Conservation (phyloP, 1,140 invertebrate species). For the Drosophila bocki region DNA sequence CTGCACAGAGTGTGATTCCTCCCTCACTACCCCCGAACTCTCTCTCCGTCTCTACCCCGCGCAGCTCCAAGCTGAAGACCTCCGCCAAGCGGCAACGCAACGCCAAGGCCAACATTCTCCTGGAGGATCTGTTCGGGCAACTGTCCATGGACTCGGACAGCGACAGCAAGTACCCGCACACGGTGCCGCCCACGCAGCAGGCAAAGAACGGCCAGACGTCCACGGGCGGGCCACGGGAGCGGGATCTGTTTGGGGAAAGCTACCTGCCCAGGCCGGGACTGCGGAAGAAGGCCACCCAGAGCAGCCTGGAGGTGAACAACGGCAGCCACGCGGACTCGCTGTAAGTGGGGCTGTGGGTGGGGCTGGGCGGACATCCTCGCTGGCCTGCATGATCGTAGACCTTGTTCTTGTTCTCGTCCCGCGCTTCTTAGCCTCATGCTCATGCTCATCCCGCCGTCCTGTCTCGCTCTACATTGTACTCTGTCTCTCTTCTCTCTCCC, state of each 20-base stretch:
- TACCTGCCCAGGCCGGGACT: constrained; percentile 46
- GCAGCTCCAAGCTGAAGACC: constrained; percentile 81
- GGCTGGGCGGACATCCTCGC: constrained; percentile 10
- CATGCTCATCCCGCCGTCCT: constrained; percentile 55
- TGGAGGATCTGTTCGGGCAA: constrained; percentile 84
- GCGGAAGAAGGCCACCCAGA: constrained; percentile 53
- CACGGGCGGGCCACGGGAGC: constrained; percentile 51
- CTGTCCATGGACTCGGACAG: constrained; percentile 80
- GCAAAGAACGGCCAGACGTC: constrained; percentile 59
- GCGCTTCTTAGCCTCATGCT: constrained; percentile 41
- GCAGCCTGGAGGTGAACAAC: constrained; percentile 75
- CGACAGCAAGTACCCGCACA: constrained; percentile 81
- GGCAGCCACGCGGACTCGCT: constrained; percentile 78
- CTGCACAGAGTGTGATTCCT: constrained; percentile 14
- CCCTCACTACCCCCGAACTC: constrained; percentile 18
- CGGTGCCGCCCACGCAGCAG: constrained; percentile 76
- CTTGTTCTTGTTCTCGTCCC: constrained; percentile 25
- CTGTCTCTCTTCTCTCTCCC: constrained; percentile 40
- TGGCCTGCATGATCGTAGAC: constrained; percentile 50
- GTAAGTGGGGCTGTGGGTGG: constrained; percentile 64
- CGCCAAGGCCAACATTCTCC: constrained; percentile 74
- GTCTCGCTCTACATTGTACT: constrained; percentile 44
- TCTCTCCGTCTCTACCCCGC: constrained; percentile 20
- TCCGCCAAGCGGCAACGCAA: constrained; percentile 77
- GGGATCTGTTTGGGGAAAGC: constrained; percentile 66